Percentiles rank a stretch among this genome's conserved stretches.
Evolutionary conservation across 2,113 vertebrate species (phyloP).

Genomic region (Strix uralensis): DNA sequence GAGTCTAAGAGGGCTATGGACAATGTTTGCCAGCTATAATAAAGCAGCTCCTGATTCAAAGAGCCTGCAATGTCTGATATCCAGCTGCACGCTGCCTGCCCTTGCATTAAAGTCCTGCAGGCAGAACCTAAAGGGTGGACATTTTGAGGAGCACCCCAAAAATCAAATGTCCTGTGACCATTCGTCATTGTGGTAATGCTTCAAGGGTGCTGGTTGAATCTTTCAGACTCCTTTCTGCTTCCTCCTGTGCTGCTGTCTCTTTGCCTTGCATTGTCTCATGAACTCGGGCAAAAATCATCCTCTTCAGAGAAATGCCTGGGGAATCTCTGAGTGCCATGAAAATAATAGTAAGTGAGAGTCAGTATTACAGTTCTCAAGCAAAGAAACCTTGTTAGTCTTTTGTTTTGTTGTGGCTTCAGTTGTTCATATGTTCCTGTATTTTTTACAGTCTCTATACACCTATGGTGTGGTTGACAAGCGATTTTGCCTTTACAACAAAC

Average conservation of each 20-base stretch:
- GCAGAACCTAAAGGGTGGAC: not conserved
- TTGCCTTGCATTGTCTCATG: fast-evolving
- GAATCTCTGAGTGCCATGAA: not conserved
- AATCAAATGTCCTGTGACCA: too few species aligned
- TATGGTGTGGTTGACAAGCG: fast-evolving
- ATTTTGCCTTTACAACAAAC: not conserved
- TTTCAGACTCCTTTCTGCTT: not conserved
- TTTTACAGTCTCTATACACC: not conserved
- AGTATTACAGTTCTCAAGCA: not conserved
- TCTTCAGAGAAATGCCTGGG: not conserved
- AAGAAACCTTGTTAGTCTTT: not conserved
- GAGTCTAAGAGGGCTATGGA: not conserved
- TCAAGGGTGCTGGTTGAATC: not conserved
- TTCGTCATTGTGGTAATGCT: not conserved
- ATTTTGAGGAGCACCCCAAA: not conserved
- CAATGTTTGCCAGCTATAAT: not conserved
- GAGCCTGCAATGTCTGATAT: not conserved
- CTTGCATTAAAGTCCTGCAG: not conserved
- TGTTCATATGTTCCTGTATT: not conserved
- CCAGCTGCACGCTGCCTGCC: not conserved
- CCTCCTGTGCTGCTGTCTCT: not conserved
- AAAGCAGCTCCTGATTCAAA: not conserved
- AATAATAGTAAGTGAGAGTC: not conserved
- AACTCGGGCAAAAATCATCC: not conserved
- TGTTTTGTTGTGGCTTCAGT: not conserved